These are phyloP conservation scores for Naso thynnoides DNA, from an alignment of 2,797 vertebrate genomes.

Conservation along the genomic window DNA sequence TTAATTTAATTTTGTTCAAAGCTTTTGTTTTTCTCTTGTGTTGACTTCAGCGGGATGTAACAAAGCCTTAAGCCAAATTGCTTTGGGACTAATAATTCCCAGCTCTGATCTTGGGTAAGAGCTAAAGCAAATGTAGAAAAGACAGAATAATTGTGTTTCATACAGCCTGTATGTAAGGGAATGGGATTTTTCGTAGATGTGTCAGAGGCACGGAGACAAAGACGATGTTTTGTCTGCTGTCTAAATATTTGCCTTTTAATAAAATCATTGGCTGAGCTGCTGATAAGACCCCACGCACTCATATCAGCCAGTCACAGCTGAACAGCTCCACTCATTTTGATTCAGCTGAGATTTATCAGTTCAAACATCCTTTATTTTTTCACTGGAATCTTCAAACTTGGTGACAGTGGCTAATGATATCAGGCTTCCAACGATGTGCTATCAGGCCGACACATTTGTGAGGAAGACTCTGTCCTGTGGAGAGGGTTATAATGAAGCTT, in stretches of 20 bases:
- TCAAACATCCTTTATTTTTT: not conserved
- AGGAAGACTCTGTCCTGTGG: not conserved
- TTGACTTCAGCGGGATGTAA: not conserved
- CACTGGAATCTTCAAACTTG: slow-evolving; percentile 1
- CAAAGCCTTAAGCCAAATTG: not conserved
- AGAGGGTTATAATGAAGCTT: not conserved
- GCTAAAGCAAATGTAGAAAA: not conserved
- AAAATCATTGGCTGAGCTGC: slow-evolving; percentile 2
- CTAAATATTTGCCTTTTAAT: slow-evolving; percentile 8
- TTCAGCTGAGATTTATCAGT: not conserved
- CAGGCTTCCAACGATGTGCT: not conserved
- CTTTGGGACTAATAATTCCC: not conserved
- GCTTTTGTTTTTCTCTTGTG: not conserved
- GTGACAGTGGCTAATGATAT: not conserved
- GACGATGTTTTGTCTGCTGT: not conserved
- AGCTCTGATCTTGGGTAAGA: not conserved
- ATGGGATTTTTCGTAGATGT: not conserved
- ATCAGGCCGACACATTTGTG: not conserved
- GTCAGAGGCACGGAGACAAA: not conserved
- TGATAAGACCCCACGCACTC: slow-evolving; percentile 3
- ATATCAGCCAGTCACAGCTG: not conserved
- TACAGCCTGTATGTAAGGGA: not conserved
- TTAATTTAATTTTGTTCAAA: not conserved
- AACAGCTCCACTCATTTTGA: not conserved
- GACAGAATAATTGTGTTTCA: not conserved